Percentiles rank a stretch among this genome's conserved stretches.
Evolutionary conservation across 2,113 vertebrate species (phyloP).

Genomic region (Lepus europaeus): DNA sequence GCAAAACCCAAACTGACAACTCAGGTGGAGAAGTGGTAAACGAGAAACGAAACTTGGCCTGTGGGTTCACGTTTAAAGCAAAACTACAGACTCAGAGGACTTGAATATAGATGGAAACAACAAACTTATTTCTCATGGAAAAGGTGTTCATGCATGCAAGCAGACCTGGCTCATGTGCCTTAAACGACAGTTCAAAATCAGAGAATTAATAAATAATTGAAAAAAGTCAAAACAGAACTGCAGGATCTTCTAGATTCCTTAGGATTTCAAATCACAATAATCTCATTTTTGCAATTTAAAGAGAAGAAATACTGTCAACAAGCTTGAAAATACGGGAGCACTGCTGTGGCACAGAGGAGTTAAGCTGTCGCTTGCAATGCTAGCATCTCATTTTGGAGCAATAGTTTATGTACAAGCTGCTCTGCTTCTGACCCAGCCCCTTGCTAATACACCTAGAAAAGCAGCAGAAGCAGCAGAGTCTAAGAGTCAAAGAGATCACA

Average conservation of each 20-base stretch:
- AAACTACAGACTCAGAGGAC: conserved; percentile 50
- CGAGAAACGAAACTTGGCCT: conserved; percentile 73
- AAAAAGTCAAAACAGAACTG: background rate
- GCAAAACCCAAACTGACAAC: conserved; percentile 76
- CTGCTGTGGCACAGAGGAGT: too few species aligned
- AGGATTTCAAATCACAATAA: background rate
- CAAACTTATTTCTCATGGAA: conserved; percentile 51
- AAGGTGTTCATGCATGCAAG: background rate
- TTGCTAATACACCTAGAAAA: too few species aligned
- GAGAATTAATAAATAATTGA: background rate
- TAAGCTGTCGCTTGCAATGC: too few species aligned
- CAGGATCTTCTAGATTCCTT: background rate
- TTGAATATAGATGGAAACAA: conserved; percentile 35
- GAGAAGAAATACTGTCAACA: background rate
- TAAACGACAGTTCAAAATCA: conserved; percentile 41
- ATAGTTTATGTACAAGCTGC: too few species aligned
- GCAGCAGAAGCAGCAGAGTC: too few species aligned
- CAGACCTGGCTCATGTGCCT: background rate
- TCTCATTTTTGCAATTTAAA: conserved; percentile 45
- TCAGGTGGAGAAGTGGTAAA: conserved; percentile 66
- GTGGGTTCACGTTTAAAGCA: conserved; percentile 71
- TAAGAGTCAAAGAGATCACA: too few species aligned
- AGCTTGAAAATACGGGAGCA: background rate
- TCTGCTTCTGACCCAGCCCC: too few species aligned
- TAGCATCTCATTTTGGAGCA: too few species aligned